Conservation (phyloP, 2,888 invertebrate genomes). For the Cacoxenus indagator region DNA sequence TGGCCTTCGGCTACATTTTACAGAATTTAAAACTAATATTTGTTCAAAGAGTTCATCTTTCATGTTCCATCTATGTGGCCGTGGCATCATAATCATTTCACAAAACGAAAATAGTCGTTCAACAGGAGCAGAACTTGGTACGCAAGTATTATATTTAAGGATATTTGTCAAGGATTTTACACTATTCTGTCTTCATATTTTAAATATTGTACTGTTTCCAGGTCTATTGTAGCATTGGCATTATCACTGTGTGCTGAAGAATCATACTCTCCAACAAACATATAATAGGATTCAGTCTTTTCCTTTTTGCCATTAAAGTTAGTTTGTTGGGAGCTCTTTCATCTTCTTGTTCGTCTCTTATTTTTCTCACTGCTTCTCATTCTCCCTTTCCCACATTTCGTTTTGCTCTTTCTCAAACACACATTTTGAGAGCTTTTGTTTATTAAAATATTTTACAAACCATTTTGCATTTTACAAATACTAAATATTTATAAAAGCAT, state of each 20-base stretch:
- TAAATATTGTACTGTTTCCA: too few species aligned
- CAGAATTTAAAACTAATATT: background rate
- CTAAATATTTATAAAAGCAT: background rate
- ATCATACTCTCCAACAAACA: too few species aligned
- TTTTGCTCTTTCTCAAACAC: background rate
- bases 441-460: conserved; percentile 1
- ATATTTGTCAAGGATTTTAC: background rate
- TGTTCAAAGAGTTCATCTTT: background rate
- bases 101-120: background rate
- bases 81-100: background rate
- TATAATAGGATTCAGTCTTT: too few species aligned
- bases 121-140: background rate
- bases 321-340: too few species aligned
- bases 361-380: too few species aligned
- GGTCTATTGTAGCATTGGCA: too few species aligned
- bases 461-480: background rate
- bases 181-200: background rate
- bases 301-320: too few species aligned
- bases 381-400: too few species aligned
- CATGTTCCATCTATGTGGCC: background rate
- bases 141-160: background rate
- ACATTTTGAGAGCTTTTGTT: background rate
- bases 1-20: background rate
- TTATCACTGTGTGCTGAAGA: too few species aligned
- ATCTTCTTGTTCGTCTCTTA: too few species aligned